Evolutionary conservation across 2,113 vertebrate genomes (phyloP).

Genomic region (Oplegnathus fasciatus): DNA sequence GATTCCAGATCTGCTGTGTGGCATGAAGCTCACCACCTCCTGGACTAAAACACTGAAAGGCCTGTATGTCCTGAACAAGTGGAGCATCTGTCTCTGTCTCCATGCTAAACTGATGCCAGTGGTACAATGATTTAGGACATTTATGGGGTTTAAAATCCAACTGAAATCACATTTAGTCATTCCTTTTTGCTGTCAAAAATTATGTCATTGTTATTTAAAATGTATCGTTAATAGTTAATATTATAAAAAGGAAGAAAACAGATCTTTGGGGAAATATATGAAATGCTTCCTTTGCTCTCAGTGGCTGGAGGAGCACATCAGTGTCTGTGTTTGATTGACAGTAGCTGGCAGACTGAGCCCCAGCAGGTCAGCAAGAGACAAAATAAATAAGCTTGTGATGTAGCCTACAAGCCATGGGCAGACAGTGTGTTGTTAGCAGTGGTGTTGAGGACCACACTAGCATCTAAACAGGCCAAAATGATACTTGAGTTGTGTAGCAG

Average conservation of each 20-base stretch:
- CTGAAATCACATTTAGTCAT: neutral
- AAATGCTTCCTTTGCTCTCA: neutral
- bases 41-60: neutral
- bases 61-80: neutral
- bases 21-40: neutral
- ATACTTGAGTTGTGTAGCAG: no score
- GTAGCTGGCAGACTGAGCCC: neutral
- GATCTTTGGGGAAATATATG: neutral
- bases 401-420: neutral
- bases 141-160: neutral
- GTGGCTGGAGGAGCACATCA: neutral
- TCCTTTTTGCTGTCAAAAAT: neutral
- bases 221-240: neutral
- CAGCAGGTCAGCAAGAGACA: neutral
- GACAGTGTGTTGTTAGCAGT: neutral
- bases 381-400: neutral
- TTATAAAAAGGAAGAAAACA: neutral
- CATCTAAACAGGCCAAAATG: no score
- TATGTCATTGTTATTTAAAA: neutral
- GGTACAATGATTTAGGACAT: neutral
- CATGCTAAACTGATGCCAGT: neutral
- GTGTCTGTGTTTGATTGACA: neutral
- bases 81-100: neutral
- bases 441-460: no score
- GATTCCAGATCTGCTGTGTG: neutral